A percentile compares a stretch with the other conserved stretches of the same genome.
phyloP scores from a whole-genome alignment of 2,888 invertebrate genomes.

The Hydrotaea cyrtoneurina region DNA sequence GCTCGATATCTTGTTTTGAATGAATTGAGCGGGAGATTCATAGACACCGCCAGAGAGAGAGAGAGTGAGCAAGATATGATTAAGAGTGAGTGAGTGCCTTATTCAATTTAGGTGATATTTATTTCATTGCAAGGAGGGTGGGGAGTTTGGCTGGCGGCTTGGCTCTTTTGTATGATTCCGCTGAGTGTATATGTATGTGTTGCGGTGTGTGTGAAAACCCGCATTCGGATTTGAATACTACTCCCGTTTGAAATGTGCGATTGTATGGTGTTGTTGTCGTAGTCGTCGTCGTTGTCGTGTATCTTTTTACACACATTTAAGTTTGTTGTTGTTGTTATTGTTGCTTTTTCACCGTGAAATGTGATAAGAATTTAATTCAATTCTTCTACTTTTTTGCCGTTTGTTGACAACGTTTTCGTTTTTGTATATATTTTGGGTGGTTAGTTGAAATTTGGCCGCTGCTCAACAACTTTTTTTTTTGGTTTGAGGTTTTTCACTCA shows the following conservation, averaged over 20 bases:
- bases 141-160: background rate
- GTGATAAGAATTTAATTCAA: conserved; percentile 49
- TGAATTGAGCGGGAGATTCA: no score
- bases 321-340: conserved; percentile 16
- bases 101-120: background rate
- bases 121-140: background rate
- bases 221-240: conserved; percentile 20
- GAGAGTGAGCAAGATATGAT: background rate
- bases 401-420: conserved; percentile 13
- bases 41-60: background rate
- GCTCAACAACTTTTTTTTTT: conserved; percentile 15
- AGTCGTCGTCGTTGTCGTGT: conserved; percentile 1
- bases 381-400: conserved; percentile 25
- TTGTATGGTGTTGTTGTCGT: conserved; percentile 15
- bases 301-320: conserved; percentile 27
- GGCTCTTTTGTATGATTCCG: background rate
- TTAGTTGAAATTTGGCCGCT: conserved; percentile 31
- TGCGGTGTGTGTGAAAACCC: conserved; percentile 19
- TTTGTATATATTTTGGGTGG: conserved; percentile 24
- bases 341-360: conserved; percentile 43
- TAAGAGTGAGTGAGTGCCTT: background rate
- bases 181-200: background rate
- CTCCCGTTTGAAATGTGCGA: conserved; percentile 21
- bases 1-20: background rate
- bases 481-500: background rate